Conservation (phyloP, 2,888 invertebrate genomes). For the Zhengitettix transpicula region DNA sequence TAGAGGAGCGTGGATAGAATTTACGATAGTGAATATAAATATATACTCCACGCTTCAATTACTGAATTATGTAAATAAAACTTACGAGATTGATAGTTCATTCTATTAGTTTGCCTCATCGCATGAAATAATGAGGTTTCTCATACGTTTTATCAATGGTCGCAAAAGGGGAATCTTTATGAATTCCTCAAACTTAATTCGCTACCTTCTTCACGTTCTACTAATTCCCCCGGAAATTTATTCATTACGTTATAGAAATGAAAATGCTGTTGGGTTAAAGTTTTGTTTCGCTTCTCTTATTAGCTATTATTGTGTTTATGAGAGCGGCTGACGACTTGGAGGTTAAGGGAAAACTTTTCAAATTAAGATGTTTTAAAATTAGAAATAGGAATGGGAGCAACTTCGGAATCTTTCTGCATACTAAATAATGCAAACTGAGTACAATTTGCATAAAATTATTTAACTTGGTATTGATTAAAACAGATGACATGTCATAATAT, state of each 20-base stretch:
- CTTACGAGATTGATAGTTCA: no score
- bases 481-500: not conserved
- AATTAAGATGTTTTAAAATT: constrained; percentile 7
- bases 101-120: no score
- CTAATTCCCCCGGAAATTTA: constrained; percentile 2
- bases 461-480: not conserved
- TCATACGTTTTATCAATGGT: no score
- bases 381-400: constrained; percentile 3
- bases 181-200: no score
- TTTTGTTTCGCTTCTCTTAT: constrained; percentile 5
- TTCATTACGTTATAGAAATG: constrained; percentile 5
- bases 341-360: constrained; percentile 3
- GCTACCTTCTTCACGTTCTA: not conserved
- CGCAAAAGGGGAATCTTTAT: no score
- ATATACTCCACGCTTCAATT: no score
- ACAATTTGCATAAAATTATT: not conserved
- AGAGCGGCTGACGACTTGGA: not conserved
- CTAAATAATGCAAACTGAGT: not conserved
- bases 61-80: no score
- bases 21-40: no score
- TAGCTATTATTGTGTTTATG: constrained; percentile 8
- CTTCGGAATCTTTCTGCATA: not conserved
- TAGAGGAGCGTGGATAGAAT: no score
- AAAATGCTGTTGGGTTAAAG: constrained; percentile 2
- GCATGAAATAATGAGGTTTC: no score